Evolutionary conservation across 1,140 invertebrate genomes (phyloP).

Genomic region (Diorhabda carinulata): DNA sequence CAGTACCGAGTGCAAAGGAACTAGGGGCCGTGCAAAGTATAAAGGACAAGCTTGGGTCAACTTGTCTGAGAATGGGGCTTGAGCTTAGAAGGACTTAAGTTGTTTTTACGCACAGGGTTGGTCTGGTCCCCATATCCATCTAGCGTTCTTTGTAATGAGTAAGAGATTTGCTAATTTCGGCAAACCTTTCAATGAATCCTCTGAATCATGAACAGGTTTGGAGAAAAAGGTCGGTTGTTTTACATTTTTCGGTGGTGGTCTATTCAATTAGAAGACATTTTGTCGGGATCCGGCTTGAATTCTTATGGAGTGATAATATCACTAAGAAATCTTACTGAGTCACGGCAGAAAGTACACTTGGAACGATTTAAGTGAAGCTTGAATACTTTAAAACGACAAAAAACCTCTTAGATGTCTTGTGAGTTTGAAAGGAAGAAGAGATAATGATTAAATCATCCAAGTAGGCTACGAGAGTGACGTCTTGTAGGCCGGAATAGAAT

Average conservation of each 20-base stretch:
- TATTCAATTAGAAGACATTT: slow-evolving; percentile 9
- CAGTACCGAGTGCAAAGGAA: slow-evolving; percentile 1
- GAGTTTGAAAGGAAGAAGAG: slow-evolving; percentile 8
- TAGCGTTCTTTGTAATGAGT: slow-evolving; percentile 38
- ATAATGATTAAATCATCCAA: slow-evolving; percentile 19
- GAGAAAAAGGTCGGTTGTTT: slow-evolving; percentile 40
- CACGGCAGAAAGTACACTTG: slow-evolving; percentile 34
- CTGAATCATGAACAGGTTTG: too few relatives aligned
- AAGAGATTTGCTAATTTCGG: slow-evolving; percentile 38
- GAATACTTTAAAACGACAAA: slow-evolving; percentile 1
- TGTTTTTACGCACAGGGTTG: slow-evolving; percentile 36
- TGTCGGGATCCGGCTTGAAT: slow-evolving; percentile 43
- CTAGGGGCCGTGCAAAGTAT: slow-evolving; percentile 16
- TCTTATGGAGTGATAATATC: slow-evolving; percentile 32
- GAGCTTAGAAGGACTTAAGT: slow-evolving; percentile 24
- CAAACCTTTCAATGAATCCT: slow-evolving; percentile 40
- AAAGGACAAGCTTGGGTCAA: slow-evolving; percentile 10
- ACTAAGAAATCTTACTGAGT: slow-evolving; percentile 31
- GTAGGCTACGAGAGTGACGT: slow-evolving; percentile 6
- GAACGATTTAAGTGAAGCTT: slow-evolving; percentile 35
- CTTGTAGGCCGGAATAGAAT: slow-evolving; percentile 24
- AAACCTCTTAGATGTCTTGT: slow-evolving; percentile 2
- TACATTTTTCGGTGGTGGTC: slow-evolving; percentile 1
- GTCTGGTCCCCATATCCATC: slow-evolving; percentile 39
- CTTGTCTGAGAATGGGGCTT: slow-evolving; percentile 14